Base-by-base conservation (phyloP, 2,888 invertebrate species). In the Caradrina kadenii region DNA sequence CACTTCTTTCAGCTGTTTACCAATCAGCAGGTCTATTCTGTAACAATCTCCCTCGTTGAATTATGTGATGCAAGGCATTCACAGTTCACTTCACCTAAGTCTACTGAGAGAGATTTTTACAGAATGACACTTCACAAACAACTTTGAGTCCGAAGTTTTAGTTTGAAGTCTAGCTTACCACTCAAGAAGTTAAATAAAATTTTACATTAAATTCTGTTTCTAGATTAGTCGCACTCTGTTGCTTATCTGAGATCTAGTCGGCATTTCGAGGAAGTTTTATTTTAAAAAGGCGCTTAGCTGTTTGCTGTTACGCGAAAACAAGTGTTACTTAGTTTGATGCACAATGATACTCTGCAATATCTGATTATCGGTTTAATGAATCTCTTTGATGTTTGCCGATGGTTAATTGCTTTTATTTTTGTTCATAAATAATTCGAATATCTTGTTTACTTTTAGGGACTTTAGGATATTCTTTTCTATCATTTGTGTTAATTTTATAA, bases 261-360 rank as follows among this genome's bases (percentile, higher is more conserved):
- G 59, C 48, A 69, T 66, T 84, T 84, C 81, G 65, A 22, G 59
- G 81, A 84, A 84, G 62, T 74, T 74, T 73, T 70, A 62, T 56
- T 68, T 54, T 26, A 26, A 48, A 17, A 69, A 68, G 67, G 72
- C 78, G 73, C 58, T 63, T 69, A 58, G 62, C 70, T 75, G 69
- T 72, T 59, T 39, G 63, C 59, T 48, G 68, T 74, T 72, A 79
- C 79, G 81, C 77, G 60, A 72, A 77, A 74, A 79, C 76, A 79
- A 73, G 76, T 79, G 76, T 82, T 72, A 76, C 72, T 75, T 53
- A 73, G 62, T 62, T 69, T 56, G 77, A 81, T 81, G 76, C 74
- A 73, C 66, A 58, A 54, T 69, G 73, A 84, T 84, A 84, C 80
- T 77, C 52, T 79, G 67, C 68, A 81, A 75, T 82, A 82, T 84